Evolutionary conservation across 2,113 vertebrate species (phyloP), one percentile per base, ranked within the genome.

Genomic region (Rhinogobius similis): DNA sequence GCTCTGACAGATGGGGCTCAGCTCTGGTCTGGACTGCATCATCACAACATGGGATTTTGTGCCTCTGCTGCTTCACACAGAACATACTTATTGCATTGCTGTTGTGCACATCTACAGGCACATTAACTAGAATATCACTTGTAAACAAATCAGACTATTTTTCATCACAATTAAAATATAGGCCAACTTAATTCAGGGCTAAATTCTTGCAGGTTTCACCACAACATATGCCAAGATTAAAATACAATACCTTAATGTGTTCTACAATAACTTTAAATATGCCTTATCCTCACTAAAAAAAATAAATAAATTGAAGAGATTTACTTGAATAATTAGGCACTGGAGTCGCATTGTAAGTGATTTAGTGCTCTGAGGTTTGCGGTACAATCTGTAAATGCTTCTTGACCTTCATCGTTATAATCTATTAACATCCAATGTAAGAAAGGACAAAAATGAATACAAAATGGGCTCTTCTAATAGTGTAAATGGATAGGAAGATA

Each of bases 41-140:
- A 8, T 88, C 88, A 86, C 71, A 62, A 67, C 76, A 70, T 70
- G 82, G 82, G 87, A 89, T 91, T 91, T 91, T 86, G 72, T 68
- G 79, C 68, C 78, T 46, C 76, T 41, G 80, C 67, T 63, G 61
- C 75, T 82, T 67, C 72, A 76, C 27, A 77, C 24, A 24, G 52
- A 71, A 16, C 53, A 56, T 29, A 56, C 24, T 29, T 16, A 44
- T 11, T 39, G 38, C 4, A 21, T 52, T 21, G 6, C 20, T 52
- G 48, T 21, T 52, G 10, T 29, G 32, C 32, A 52, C 21, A 52
- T 52, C 50, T 14, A 41, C 11, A 10, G 12, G 9, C 39, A 36
- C 32, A 36, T 36, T 36, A 36, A 36, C 32, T 36, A 41, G 11
- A 12, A 41, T 13, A 41, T 10, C 9, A 2, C 39, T 41, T 41